Base-by-base conservation (phyloP, 2,797 vertebrate genomes). In the Silurus aristotelis region DNA sequence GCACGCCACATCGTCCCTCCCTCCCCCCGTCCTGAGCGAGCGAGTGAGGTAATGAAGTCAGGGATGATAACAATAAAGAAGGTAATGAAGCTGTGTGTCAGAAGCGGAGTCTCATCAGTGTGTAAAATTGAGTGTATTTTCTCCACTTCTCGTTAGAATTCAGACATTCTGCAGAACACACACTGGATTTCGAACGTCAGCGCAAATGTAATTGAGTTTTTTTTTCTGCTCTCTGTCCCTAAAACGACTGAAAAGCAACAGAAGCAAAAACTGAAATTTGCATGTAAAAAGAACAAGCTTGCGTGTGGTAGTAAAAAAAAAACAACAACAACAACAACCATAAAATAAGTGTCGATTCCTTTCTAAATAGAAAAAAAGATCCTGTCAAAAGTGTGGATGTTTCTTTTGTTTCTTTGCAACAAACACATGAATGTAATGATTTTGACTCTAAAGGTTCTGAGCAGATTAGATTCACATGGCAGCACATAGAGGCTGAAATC, bases 51-150 rank as follows among this genome's bases (percentile, higher is more conserved):
- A 75, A 75, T 81, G 66, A 71, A 84, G 52, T 58, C 66, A 43
- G 66, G 17, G 1, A 38, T 48, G 61, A 82, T 22, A 77, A 77
- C 38, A 61, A 83, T 82, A 48, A 85, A 70, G 17, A 46, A 77
- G 22, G 82, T 66, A 77, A 70, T 83, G 55, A 86, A 79, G 63
- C 64, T 52, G n/a, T 20, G 80, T 82, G 79, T 77, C 80, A 43
- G 79, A 67, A n/a, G 52, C 61, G 25, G 80, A 46, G 58, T 46
- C 61, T 46, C 60, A 58, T 38, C 64, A 72, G 58, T 6, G 22
- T 48, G 38, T 77, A 15, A 70, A 46, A 48, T 12, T 63, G 43
- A 48, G 43, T n/a, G 71, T 66, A 10, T n/a, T 67, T 64, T 55
- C 46, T 38, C 20, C 64, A 82, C 46, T 80, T 66, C 77, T 73